Base-by-base conservation (phyloP, 1,140 invertebrate species). In the Drosophila repleta region DNA sequence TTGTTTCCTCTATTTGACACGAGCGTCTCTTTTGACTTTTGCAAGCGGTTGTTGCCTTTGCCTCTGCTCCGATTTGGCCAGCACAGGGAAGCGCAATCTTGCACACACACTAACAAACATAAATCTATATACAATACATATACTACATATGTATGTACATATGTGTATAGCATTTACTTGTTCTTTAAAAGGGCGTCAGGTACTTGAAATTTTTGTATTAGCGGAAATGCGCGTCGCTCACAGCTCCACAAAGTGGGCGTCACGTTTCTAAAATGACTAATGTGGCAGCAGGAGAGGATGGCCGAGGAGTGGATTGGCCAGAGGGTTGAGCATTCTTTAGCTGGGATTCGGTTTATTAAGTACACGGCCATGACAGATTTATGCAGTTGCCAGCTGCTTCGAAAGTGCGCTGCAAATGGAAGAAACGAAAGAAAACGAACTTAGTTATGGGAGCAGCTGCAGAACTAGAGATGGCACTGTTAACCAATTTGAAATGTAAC, bases 1-100 rank as follows among this genome's bases (percentile, higher is more conserved):
- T 85, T 87, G 82, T 85, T 85, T 85, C 82, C 82, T 85, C 82
- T 82, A 85, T 74, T 74, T 69, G 64, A 73, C 65, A 68, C 64
- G 64, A 56, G 56, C 64, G 56, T 73, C 70, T 60, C 65, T 68
- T 87, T 84, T 84, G 81, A 84, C 81, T 84, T 85, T 84, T 84
- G 79, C 80, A 85, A 78, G 69, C 75, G 71, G 39, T 61, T 53
- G 60, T 67, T 74, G 65, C 65, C 70, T 62, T 58, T 60, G 51
- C 63, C 70, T 67, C 53, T 60, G 51, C 63, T 72, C 64, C 71
- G 68, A 71, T 71, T 71, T 71, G 62, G 68, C 63, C 56, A 35
- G 32, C 56, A 41, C n/a, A 46, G 68, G 68, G 68, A 66, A 71
- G 66, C 63, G 74, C 39, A 29, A 56, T 57, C 53, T 29, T 43